These are phyloP conservation scores for Charina bottae DNA, from an alignment of 2,113 vertebrate species.

Conservation along the genomic window DNA sequence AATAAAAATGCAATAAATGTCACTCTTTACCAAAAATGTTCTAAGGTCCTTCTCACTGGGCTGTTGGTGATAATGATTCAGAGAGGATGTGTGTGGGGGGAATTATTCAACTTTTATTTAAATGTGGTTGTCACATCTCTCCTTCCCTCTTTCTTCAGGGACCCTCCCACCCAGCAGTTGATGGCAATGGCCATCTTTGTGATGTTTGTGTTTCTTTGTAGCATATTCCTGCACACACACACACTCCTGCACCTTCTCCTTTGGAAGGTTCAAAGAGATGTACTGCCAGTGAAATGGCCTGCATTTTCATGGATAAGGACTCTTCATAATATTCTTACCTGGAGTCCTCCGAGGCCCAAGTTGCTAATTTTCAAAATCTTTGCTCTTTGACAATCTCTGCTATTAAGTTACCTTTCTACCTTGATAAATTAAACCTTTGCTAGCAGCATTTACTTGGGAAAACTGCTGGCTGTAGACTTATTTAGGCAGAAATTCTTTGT, in stretches of 20 bases:
- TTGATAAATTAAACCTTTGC: slow-evolving; percentile 22
- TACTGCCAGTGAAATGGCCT: not conserved
- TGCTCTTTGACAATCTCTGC: slow-evolving; percentile 31
- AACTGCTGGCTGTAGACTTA: not conserved
- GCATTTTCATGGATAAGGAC: not conserved
- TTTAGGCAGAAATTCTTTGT: not conserved
- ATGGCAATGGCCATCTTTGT: not conserved
- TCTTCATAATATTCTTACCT: not conserved
- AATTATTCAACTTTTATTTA: not conserved
- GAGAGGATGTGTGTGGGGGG: too few species aligned
- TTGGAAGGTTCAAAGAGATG: not conserved
- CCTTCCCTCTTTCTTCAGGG: too few species aligned
- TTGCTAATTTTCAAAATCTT: not conserved
- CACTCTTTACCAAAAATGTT: too few species aligned
- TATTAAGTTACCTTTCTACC: slow-evolving; percentile 38
- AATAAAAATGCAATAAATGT: too few species aligned
- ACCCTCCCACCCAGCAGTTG: too few species aligned
- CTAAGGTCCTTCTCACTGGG: too few species aligned
- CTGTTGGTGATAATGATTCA: too few species aligned
- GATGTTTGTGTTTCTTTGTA: not conserved
- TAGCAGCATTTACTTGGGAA: not conserved
- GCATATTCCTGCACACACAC: too few species aligned
- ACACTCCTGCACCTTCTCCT: not conserved
- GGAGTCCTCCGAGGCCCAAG: not conserved
- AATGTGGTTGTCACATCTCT: not conserved